A percentile compares a stretch with the other conserved stretches of the same genome.
These are phyloP conservation scores for Sinohyriopsis cumingii DNA, from an alignment of 2,888 invertebrate species.

Conservation along the genomic window DNA sequence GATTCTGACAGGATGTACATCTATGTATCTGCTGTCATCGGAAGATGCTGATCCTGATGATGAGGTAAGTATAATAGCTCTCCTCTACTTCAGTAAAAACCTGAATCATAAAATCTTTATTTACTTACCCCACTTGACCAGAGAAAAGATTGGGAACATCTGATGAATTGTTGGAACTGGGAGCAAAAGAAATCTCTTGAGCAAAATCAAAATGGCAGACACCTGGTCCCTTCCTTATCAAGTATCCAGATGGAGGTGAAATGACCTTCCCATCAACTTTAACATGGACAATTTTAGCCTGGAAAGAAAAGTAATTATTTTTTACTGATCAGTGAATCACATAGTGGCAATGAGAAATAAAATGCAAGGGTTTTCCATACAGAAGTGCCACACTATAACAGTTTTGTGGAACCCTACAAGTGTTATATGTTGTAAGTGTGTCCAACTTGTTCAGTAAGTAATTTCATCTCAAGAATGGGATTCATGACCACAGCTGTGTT, in stretches of 20 bases:
- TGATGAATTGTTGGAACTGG: slow-evolving; percentile 31
- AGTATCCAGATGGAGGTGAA: slow-evolving; percentile 73
- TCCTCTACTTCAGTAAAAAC: background rate
- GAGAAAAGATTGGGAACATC: slow-evolving; percentile 15
- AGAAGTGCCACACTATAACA: too few relatives aligned
- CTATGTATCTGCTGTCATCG: too few relatives aligned
- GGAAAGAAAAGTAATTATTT: slow-evolving; percentile 28
- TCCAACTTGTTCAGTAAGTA: too few relatives aligned
- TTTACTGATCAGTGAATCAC: background rate
- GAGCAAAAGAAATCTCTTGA: slow-evolving; percentile 76
- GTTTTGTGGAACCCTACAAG: too few relatives aligned
- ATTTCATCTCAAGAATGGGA: too few relatives aligned
- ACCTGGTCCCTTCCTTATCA: slow-evolving; percentile 83
- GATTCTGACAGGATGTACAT: too few relatives aligned
- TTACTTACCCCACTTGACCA: slow-evolving; percentile 16
- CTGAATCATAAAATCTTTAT: background rate
- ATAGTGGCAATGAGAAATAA: too few relatives aligned
- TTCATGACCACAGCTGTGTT: too few relatives aligned
- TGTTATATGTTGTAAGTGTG: too few relatives aligned
- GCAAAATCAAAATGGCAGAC: slow-evolving; percentile 84
- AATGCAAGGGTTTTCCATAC: too few relatives aligned
- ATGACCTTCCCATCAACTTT: slow-evolving; percentile 69
- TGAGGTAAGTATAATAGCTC: too few relatives aligned
- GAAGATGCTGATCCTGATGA: too few relatives aligned
- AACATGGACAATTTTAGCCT: slow-evolving; percentile 71